Evolutionary conservation across 2,888 invertebrate species (phyloP).

Genomic region (Sminthurinus aureus): DNA sequence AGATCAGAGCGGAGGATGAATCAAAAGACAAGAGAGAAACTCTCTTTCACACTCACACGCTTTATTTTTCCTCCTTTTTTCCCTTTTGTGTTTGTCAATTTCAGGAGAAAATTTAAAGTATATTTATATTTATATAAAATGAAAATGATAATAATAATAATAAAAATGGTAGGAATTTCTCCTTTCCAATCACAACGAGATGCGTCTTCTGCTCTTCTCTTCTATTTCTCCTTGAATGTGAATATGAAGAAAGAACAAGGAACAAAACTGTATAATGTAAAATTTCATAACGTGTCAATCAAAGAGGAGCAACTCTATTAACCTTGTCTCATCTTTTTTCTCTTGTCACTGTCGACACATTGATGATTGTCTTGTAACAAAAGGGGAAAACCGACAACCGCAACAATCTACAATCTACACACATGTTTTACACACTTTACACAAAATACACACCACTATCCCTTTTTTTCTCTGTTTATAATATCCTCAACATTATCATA

Average conservation of each 20-base stretch:
- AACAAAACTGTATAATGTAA: constrained; percentile 4
- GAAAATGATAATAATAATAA: not conserved
- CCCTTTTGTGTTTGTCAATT: not conserved
- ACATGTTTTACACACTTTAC: not conserved
- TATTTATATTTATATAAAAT: too few species aligned
- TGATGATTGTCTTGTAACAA: constrained; percentile 38
- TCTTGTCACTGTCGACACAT: constrained; percentile 40
- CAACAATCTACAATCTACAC: too few species aligned
- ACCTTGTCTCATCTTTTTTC: constrained; percentile 56
- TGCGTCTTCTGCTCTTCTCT: too few species aligned
- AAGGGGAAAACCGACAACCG: not conserved
- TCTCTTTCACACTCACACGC: not conserved
- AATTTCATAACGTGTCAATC: constrained; percentile 58
- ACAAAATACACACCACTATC: not conserved
- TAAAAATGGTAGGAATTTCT: constrained; percentile 6
- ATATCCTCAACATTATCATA: not conserved
- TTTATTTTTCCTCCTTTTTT: not conserved
- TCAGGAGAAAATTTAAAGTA: not conserved
- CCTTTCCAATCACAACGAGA: not conserved
- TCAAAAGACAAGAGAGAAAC: not conserved
- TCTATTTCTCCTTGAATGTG: too few species aligned
- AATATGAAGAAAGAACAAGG: too few species aligned
- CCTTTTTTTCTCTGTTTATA: not conserved
- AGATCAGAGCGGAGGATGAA: not conserved
- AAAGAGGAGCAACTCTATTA: constrained; percentile 56